phyloP scores from a whole-genome alignment of 2,888 invertebrate species.

The Hydropsyche betteni region DNA sequence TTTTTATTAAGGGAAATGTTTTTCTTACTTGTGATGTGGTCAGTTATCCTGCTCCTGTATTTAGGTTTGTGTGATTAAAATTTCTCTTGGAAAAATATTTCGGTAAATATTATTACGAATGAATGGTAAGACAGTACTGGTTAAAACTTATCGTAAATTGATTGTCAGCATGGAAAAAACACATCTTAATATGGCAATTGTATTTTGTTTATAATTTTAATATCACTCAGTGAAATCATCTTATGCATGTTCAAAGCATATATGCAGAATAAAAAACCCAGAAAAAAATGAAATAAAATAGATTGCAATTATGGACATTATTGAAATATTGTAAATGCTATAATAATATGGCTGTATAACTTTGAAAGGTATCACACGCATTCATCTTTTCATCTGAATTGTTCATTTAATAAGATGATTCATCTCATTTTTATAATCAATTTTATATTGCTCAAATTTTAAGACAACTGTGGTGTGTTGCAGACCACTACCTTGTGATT shows the following conservation, averaged over 20 bases:
- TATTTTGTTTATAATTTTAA: no score
- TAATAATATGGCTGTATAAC: not conserved
- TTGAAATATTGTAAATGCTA: not conserved
- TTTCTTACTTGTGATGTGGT: constrained; percentile 75
- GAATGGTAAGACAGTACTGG: no score
- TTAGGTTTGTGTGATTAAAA: constrained; percentile 69
- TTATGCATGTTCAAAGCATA: no score
- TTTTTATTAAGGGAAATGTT: constrained; percentile 63
- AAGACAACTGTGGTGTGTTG: constrained; percentile 52
- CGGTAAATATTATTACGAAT: no score
- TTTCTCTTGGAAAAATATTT: no score
- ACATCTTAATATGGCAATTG: no score
- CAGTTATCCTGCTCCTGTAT: constrained; percentile 74
- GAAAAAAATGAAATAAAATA: no score
- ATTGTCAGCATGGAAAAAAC: no score
- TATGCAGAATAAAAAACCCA: no score
- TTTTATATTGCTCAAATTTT: constrained; percentile 32
- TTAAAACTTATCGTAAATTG: no score
- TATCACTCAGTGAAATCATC: no score
- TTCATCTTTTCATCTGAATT: constrained; percentile 61
- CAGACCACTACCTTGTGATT: constrained; percentile 52
- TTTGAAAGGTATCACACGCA: constrained; percentile 59
- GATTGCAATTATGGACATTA: no score
- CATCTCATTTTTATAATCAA: constrained; percentile 11
- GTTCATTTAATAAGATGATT: constrained; percentile 28